Evolutionary conservation across 53 echinoderm and acorn worm species (phyloP).

Genomic region (Henricia sp.): DNA sequence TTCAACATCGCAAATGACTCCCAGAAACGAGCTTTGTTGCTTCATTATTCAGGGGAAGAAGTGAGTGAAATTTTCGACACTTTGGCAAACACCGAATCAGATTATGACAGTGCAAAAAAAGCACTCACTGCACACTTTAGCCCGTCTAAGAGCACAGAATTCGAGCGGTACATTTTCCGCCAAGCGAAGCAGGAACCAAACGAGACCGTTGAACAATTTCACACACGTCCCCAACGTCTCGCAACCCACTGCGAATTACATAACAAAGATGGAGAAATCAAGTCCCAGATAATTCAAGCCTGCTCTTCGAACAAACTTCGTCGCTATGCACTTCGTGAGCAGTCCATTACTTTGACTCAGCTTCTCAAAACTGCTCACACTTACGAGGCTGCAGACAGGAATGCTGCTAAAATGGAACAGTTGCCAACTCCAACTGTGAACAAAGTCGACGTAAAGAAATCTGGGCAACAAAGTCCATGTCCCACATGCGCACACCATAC

Average conservation of each 20-base stretch:
- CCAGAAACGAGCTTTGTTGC: slow-evolving; percentile 45
- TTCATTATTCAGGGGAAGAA: slow-evolving; percentile 58
- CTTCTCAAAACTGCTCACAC: slow-evolving; percentile 44
- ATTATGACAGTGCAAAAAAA: slow-evolving; percentile 22
- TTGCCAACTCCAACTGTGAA: slow-evolving; percentile 10
- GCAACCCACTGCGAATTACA: slow-evolving; percentile 35
- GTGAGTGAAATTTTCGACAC: slow-evolving; percentile 60
- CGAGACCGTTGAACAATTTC: slow-evolving; percentile 25
- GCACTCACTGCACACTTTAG: slow-evolving; percentile 36
- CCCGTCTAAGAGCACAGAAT: slow-evolving; percentile 12
- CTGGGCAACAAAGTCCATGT: not conserved
- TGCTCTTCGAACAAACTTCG: slow-evolving; percentile 37
- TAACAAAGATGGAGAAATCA: not conserved
- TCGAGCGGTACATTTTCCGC: slow-evolving; percentile 30
- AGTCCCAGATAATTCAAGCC: slow-evolving; percentile 27
- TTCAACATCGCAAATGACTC: slow-evolving; percentile 45
- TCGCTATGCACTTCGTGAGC: not conserved
- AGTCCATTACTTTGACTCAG: not conserved
- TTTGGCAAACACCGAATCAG: slow-evolving; percentile 25
- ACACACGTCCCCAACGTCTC: slow-evolving; percentile 29
- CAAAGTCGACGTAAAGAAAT: not conserved
- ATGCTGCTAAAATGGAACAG: slow-evolving; percentile 31
- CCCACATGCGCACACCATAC: not conserved
- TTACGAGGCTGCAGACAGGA: slow-evolving; percentile 28
- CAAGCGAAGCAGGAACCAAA: slow-evolving; percentile 9